Conservation (phyloP, 2,888 invertebrate genomes). For the Latrodectus elegans region DNA sequence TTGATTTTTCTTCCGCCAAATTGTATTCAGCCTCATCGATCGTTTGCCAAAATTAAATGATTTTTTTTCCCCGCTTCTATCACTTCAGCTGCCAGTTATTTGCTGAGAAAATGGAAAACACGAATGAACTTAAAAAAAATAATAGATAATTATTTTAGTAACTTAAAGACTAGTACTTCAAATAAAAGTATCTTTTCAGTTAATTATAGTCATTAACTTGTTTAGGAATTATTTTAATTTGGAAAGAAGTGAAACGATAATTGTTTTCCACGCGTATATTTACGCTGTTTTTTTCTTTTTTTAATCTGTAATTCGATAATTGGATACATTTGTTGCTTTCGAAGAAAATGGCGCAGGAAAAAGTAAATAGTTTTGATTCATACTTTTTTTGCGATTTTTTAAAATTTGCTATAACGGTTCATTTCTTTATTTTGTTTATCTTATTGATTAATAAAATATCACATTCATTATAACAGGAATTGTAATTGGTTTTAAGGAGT, state of each 20-base stretch:
- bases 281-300: conserved; percentile 34
- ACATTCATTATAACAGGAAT: no score
- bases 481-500: no score
- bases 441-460: no score
- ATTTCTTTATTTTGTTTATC: no score
- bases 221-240: conserved; percentile 67
- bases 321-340: conserved; percentile 38
- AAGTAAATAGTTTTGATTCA: background rate
- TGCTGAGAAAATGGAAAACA: conserved; percentile 61
- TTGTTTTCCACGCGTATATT: conserved; percentile 52
- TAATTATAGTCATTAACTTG: conserved; percentile 67
- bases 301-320: conserved; percentile 53
- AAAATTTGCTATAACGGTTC: no score
- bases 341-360: background rate
- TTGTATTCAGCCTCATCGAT: conserved; percentile 64
- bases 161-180: conserved; percentile 8
- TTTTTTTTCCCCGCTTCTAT: conserved; percentile 38
- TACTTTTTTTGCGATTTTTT: background rate
- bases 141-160: conserved; percentile 63
- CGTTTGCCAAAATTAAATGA: conserved; percentile 49
- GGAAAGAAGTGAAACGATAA: conserved; percentile 65
- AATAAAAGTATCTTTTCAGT: conserved; percentile 59
- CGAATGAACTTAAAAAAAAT: conserved; percentile 18
- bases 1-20: conserved; percentile 52
- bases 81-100: conserved; percentile 44